Percentiles rank a stretch among this genome's conserved stretches.
These are phyloP conservation scores for Pangasianodon hypophthalmus DNA, from an alignment of 2,113 vertebrate genomes.

Conservation along the genomic window DNA sequence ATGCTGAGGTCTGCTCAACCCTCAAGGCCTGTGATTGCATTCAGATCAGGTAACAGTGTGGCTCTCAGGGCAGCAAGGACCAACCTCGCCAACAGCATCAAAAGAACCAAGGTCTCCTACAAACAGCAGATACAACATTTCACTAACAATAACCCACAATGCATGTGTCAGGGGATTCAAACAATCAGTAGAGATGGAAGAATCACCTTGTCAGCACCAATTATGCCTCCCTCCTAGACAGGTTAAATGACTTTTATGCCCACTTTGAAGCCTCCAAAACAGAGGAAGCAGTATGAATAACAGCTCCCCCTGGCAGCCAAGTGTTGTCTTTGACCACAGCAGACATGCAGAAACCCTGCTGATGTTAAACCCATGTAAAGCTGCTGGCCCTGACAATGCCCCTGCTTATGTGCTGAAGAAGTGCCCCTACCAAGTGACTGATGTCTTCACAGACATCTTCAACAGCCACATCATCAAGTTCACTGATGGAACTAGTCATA, in stretches of 20 bases:
- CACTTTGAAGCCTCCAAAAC: too few relatives aligned
- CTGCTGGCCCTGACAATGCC: background rate
- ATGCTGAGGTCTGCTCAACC: too few relatives aligned
- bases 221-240: background rate
- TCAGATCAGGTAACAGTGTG: too few relatives aligned
- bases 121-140: too few relatives aligned
- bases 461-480: background rate
- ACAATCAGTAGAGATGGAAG: background rate
- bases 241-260: background rate
- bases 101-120: too few relatives aligned
- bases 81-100: too few relatives aligned
- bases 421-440: background rate
- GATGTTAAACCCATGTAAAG: background rate
- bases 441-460: background rate
- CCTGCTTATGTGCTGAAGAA: background rate
- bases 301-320: too few relatives aligned
- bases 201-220: background rate
- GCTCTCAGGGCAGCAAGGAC: too few relatives aligned
- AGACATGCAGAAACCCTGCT: too few relatives aligned
- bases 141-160: background rate
- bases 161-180: background rate
- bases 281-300: too few relatives aligned
- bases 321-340: too few relatives aligned
- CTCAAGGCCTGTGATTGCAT: too few relatives aligned
- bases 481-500: background rate